Conservation (phyloP, 2,797 vertebrate species). For the Heterohyrax brucei region DNA sequence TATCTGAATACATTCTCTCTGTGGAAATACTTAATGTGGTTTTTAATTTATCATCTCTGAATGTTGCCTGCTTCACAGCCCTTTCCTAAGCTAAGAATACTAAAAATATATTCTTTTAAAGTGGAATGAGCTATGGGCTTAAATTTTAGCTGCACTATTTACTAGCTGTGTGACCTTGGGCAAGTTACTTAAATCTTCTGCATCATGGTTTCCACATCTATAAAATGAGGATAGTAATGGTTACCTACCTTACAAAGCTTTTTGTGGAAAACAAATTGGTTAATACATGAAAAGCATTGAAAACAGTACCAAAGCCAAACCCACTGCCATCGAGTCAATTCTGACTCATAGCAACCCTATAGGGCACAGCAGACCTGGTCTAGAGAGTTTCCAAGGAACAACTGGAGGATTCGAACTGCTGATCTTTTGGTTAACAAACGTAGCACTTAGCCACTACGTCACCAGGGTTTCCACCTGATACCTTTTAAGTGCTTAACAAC, state of each 20-base stretch:
- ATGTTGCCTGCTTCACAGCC: background rate
- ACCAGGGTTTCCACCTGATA: background rate
- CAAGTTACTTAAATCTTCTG: background rate
- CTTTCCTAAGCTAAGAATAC: background rate
- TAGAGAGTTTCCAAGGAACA: too few species aligned
- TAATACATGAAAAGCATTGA: background rate
- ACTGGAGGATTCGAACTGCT: too few species aligned
- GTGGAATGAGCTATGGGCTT: background rate
- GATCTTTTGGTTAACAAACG: too few species aligned
- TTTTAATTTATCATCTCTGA: background rate
- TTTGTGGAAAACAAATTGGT: background rate
- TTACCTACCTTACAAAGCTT: background rate
- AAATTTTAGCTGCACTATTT: background rate
- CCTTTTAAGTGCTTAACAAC: background rate
- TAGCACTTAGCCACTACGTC: too few species aligned
- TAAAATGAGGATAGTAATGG: background rate
- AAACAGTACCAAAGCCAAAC: background rate
- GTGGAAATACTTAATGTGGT: background rate
- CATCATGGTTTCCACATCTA: background rate
- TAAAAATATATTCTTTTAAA: background rate
- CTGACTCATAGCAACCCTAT: too few species aligned
- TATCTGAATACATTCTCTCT: slow-evolving; percentile 7
- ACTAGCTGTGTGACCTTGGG: background rate
- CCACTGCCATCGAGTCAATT: too few species aligned
- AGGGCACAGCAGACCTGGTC: too few species aligned